phyloP scores from a whole-genome alignment of 2,113 vertebrate genomes.

The Benitochromis conjunctus region DNA sequence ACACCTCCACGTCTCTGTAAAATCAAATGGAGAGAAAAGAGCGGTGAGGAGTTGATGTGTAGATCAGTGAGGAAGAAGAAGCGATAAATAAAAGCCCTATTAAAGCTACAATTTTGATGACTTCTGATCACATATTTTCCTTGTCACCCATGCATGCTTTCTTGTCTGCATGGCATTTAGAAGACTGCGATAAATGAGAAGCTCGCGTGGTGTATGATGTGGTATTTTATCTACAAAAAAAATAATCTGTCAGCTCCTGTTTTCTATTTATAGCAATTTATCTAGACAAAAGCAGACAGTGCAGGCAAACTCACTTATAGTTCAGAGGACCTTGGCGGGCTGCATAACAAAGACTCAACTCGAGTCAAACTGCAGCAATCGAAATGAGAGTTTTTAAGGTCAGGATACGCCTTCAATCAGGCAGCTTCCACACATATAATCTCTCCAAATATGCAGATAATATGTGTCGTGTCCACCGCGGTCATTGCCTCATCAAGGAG shows the following conservation, averaged over 20 bases:
- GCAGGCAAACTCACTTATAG: background rate
- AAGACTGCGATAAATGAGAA: background rate
- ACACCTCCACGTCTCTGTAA: background rate
- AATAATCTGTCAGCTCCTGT: background rate
- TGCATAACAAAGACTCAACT: background rate
- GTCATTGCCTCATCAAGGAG: slow-evolving; percentile 17
- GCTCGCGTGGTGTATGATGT: background rate
- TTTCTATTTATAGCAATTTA: background rate
- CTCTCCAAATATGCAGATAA: background rate
- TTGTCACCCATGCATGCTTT: background rate
- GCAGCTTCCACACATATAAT: background rate
- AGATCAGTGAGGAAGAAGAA: background rate
- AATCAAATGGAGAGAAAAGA: background rate
- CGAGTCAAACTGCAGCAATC: background rate
- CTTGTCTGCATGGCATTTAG: background rate
- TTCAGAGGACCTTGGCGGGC: background rate
- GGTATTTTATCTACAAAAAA: slow-evolving; percentile 1
- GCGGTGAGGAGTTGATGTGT: background rate
- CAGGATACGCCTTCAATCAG: background rate
- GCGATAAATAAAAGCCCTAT: background rate
- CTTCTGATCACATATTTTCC: background rate
- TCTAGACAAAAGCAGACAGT: slow-evolving; percentile 8
- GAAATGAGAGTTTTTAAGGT: slow-evolving; percentile 16
- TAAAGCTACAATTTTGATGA: background rate
- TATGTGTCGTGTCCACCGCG: background rate